Evolutionary conservation across 37 sponge, comb jelly and placozoan genomes (phyloP).

Genomic region (Theonella swinhoei): DNA sequence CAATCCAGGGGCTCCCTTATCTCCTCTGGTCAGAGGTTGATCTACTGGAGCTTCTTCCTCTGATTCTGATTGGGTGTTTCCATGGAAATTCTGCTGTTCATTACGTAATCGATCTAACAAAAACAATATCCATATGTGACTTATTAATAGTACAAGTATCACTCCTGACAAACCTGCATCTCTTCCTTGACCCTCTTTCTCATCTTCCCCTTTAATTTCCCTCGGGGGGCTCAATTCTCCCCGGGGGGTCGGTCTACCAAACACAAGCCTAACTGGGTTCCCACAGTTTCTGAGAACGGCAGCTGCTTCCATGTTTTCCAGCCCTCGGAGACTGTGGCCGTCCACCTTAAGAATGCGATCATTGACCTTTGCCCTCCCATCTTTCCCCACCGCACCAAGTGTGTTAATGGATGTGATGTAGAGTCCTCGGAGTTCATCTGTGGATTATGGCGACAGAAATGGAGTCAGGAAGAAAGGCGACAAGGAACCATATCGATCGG

Average conservation of each 20-base stretch:
- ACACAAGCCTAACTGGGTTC: constrained; percentile 51
- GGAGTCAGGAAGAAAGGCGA: too few relatives aligned
- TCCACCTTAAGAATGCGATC: constrained; percentile 78
- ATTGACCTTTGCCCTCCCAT: constrained; percentile 42
- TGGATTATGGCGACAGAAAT: constrained; percentile 2
- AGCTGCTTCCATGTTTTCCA: constrained; percentile 81
- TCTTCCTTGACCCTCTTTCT: too few relatives aligned
- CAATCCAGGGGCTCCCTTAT: neutral
- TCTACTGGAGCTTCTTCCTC: neutral
- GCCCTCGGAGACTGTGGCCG: constrained; percentile 42
- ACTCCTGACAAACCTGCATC: neutral
- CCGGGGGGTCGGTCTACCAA: constrained; percentile 35
- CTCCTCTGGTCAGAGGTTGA: neutral
- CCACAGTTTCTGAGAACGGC: constrained; percentile 68
- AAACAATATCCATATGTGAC: too few relatives aligned
- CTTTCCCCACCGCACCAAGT: constrained; percentile 63
- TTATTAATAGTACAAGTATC: too few relatives aligned
- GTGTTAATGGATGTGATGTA: constrained; percentile 60
- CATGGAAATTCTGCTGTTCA: neutral
- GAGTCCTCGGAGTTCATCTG: constrained; percentile 71
- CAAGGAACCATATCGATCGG: too few relatives aligned
- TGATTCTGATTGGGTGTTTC: neutral
- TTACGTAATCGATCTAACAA: neutral
- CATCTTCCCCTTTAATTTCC: constrained; percentile 1
- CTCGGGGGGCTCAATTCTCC: too few relatives aligned